phyloP scores from a whole-genome alignment of 2,888 invertebrate species.

The Eulithis testata region DNA sequence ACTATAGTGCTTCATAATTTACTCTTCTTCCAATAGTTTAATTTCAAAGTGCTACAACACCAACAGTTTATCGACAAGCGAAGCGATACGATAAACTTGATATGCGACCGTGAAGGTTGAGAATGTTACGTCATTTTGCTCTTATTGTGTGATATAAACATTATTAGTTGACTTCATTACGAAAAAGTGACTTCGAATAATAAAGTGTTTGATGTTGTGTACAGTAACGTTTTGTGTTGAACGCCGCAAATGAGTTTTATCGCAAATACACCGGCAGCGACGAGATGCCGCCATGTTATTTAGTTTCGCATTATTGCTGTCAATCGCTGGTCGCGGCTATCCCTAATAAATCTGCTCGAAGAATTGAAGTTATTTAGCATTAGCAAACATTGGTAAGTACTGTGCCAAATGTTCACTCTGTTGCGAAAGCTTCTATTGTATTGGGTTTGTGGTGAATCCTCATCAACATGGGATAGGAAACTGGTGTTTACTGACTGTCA shows the following conservation, averaged over 20 bases:
- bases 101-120: constrained; percentile 84
- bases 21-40: constrained; percentile 21
- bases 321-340: constrained; percentile 73
- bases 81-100: constrained; percentile 58
- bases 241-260: constrained; percentile 59
- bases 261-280: constrained; percentile 78
- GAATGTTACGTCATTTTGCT: constrained; percentile 84
- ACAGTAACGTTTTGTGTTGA: constrained; percentile 59
- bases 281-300: constrained; percentile 84
- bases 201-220: constrained; percentile 57
- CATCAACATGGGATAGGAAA: constrained; percentile 40
- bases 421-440: not conserved
- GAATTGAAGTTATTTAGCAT: constrained; percentile 50
- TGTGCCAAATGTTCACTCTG: constrained; percentile 15
- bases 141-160: constrained; percentile 76
- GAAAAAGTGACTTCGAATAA: constrained; percentile 62
- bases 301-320: constrained; percentile 77
- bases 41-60: constrained; percentile 22
- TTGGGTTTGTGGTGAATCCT: constrained; percentile 18
- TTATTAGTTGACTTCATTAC: constrained; percentile 64
- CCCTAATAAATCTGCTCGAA: constrained; percentile 58
- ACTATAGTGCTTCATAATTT: constrained; percentile 48
- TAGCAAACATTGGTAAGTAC: constrained; percentile 57
- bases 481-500: constrained; percentile 81
- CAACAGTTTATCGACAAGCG: constrained; percentile 30